Evolutionary conservation across 2,113 vertebrate species (phyloP).

Genomic region (Phodopus roborovskii): DNA sequence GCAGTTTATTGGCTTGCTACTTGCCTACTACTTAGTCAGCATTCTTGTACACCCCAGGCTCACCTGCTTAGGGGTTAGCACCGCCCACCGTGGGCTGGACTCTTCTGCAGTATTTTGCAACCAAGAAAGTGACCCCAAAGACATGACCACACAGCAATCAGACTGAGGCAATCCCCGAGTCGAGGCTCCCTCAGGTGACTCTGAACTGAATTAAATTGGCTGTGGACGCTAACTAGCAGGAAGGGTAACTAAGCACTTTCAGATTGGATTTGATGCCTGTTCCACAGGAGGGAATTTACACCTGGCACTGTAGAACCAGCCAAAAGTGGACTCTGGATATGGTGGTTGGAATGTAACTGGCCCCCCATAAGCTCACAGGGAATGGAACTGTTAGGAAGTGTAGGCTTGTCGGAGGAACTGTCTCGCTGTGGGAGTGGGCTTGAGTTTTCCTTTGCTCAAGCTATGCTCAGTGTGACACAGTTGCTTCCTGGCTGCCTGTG

Average conservation of each 20-base stretch:
- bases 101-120: not conserved
- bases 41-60: not conserved
- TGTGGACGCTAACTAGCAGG: not conserved
- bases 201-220: not conserved
- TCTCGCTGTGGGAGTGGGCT: not conserved
- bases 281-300: not conserved
- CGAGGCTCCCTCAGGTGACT: not conserved
- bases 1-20: not conserved
- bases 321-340: not conserved
- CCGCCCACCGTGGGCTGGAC: not conserved
- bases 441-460: not conserved
- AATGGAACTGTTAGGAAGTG: not conserved
- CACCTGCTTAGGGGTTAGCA: not conserved
- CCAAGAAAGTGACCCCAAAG: not conserved
- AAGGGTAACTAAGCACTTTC: not conserved
- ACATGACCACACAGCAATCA: not conserved
- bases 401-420: not conserved
- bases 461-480: not conserved
- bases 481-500: not conserved
- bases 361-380: not conserved
- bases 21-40: not conserved
- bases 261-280: not conserved
- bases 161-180: not conserved
- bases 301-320: not conserved
- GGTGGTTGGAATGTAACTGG: not conserved